These are phyloP conservation scores for Penaeus monodon DNA, from an alignment of 2,888 invertebrate genomes.

Conservation along the genomic window DNA sequence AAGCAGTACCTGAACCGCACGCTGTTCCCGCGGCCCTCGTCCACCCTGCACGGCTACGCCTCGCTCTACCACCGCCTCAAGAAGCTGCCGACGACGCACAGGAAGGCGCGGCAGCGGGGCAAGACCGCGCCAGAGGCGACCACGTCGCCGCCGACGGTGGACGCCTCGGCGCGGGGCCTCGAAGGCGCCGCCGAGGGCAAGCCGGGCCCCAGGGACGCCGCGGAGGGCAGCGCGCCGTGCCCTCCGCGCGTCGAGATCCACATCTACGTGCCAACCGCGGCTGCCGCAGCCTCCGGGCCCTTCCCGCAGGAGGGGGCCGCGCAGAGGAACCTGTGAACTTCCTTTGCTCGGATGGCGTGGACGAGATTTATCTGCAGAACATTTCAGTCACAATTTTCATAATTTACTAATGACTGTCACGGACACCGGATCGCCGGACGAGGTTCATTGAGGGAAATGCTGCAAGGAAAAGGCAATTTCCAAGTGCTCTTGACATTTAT, in stretches of 20 bases:
- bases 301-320: conserved; percentile 19
- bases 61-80: conserved; percentile 49
- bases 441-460: no score
- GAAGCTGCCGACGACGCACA: conserved; percentile 44
- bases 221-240: conserved; percentile 12
- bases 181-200: conserved; percentile 2
- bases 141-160: not conserved
- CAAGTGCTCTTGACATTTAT: no score
- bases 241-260: conserved; percentile 51
- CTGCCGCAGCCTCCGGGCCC: conserved; percentile 17
- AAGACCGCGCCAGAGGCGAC: conserved; percentile 12
- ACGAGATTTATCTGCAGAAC: no score
- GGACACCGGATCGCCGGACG: no score
- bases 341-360: no score
- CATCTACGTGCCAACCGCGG: conserved; percentile 48
- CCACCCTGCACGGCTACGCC: conserved; percentile 53
- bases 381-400: no score
- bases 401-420: no score
- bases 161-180: not conserved
- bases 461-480: no score
- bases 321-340: no score
- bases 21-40: conserved; percentile 50
- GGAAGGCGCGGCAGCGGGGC: conserved; percentile 41
- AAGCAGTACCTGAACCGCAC: conserved; percentile 50
- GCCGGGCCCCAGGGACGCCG: conserved; percentile 12